Evolutionary conservation across 64 coral and sea anemone genomes (phyloP).

Genomic region (Dendrophyllia cribrosa): DNA sequence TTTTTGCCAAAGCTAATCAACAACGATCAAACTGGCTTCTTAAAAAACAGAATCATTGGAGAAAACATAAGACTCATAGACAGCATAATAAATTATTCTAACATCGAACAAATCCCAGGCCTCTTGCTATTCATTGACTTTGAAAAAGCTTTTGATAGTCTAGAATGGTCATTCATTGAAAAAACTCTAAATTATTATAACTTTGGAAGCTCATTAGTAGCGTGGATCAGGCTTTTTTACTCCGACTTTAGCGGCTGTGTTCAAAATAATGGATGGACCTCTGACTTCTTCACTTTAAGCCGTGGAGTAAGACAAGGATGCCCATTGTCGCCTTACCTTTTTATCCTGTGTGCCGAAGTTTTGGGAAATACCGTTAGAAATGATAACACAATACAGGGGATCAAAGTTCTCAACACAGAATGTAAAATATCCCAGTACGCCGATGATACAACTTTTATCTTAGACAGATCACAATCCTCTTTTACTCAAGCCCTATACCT

Average conservation of each 20-base stretch:
- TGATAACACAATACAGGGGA: background rate
- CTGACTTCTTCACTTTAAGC: conserved; percentile 8
- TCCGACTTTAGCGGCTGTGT: background rate
- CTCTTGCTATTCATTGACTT: conserved; percentile 35
- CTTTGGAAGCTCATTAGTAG: conserved; percentile 13
- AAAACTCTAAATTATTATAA: background rate
- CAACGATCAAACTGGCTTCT: conserved; percentile 42
- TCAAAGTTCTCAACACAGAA: conserved; percentile 8
- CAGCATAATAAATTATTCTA: conserved; percentile 7
- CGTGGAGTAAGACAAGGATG: conserved; percentile 55
- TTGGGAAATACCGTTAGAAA: background rate
- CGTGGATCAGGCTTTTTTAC: conserved; percentile 12
- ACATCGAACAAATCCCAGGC: conserved; percentile 23
- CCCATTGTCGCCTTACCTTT: conserved; percentile 9
- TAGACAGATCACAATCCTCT: background rate
- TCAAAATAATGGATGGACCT: conserved; percentile 18
- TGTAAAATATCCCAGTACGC: conserved; percentile 18
- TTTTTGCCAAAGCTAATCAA: conserved; percentile 36
- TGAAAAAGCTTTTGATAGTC: conserved; percentile 47
- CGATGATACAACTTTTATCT: conserved; percentile 31
- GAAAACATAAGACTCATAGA: conserved; percentile 40
- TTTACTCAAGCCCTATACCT: background rate
- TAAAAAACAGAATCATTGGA: conserved; percentile 39
- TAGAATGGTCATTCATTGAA: conserved; percentile 36
- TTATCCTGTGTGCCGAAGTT: conserved; percentile 34